phyloP scores from a whole-genome alignment of 2,888 invertebrate genomes.

The Agapostemon virescens region DNA sequence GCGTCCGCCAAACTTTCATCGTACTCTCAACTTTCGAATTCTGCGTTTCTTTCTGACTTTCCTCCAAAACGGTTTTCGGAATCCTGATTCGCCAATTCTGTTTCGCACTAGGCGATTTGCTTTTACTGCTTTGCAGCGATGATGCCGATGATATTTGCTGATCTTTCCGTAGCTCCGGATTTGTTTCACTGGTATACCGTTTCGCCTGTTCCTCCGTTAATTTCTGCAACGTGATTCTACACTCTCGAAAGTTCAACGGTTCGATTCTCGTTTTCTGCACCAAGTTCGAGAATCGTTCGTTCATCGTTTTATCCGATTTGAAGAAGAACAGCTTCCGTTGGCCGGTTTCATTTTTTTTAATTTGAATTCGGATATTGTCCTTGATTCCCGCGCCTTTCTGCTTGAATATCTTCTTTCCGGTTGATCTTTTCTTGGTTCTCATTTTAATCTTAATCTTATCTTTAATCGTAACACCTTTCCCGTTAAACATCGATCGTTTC shows the following conservation, averaged over 20 bases:
- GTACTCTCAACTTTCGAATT: rapidly evolving
- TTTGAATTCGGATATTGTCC: conserved; percentile 20
- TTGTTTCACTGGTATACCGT: not conserved
- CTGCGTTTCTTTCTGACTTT: not conserved
- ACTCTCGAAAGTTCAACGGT: not conserved
- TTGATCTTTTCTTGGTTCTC: not conserved
- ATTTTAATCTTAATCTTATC: conserved; percentile 29
- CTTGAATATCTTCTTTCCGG: not conserved
- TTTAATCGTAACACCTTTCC: not conserved
- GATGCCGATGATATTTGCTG: no score
- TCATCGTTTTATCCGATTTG: not conserved
- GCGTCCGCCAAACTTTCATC: no score
- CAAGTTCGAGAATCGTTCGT: not conserved
- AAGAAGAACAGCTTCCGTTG: conserved; percentile 4
- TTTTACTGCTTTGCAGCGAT: not conserved
- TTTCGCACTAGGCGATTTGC: rapidly evolving
- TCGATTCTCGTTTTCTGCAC: not conserved
- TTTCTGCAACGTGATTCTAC: conserved; percentile 16
- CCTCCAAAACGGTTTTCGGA: conserved; percentile 26
- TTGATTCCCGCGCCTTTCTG: not conserved
- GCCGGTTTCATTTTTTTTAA: conserved; percentile 3
- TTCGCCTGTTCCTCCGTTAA: conserved; percentile 24
- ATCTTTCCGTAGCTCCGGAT: not conserved
- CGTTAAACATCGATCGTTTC: not conserved
- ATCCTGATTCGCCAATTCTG: conserved; percentile 37